Evolutionary conservation across 2,888 invertebrate genomes (phyloP).

Genomic region (Panorpa germanica): DNA sequence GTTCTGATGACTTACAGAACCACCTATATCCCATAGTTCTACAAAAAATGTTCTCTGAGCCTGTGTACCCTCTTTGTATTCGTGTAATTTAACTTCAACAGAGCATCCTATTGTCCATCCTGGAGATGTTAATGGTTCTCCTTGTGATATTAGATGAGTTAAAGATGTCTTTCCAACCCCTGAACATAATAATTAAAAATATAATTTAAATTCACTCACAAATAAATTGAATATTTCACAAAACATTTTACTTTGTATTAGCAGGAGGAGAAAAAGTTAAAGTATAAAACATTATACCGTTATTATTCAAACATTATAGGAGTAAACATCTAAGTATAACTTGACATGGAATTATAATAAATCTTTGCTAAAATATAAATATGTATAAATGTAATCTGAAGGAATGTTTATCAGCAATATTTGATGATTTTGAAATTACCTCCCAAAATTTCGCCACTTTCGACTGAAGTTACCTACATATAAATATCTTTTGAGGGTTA

Average conservation of each 20-base stretch:
- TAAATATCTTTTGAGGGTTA: no score
- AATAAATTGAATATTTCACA: constrained; percentile 4
- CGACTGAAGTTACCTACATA: no score
- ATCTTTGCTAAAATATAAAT: no score
- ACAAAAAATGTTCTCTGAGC: constrained; percentile 81
- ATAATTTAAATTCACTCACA: constrained; percentile 3
- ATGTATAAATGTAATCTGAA: no score
- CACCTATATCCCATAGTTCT: constrained; percentile 96
- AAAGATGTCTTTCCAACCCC: constrained; percentile 96
- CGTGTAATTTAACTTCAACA: constrained; percentile 88
- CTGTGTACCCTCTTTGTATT: constrained; percentile 86
- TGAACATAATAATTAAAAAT: constrained; percentile 25
- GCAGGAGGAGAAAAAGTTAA: no score
- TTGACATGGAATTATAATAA: no score
- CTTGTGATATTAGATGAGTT: constrained; percentile 78
- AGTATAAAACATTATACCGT: no score
- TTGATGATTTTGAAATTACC: no score
- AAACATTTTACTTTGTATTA: constrained; percentile 9
- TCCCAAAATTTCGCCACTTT: no score
- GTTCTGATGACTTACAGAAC: constrained; percentile 81
- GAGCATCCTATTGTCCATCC: constrained; percentile 95
- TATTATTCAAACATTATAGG: no score
- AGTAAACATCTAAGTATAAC: no score
- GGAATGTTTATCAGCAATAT: no score
- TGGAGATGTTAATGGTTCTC: constrained; percentile 66